phyloP scores from a whole-genome alignment of 2,888 invertebrate species.

The Heliconius ismenius region DNA sequence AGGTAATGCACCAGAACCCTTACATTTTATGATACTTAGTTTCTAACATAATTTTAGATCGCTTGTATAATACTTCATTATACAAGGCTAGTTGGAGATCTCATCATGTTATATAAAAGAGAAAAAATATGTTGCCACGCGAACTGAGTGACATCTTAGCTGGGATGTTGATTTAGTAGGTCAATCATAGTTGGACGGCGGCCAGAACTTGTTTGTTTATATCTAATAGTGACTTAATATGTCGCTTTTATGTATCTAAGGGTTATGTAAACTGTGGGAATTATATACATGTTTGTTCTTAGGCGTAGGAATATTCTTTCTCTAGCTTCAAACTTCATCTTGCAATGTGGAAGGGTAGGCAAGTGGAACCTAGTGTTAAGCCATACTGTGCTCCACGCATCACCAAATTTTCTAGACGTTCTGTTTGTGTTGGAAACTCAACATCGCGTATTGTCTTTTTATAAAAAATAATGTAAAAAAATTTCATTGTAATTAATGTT shows the following conservation, averaged over 20 bases:
- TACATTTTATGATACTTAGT: not conserved
- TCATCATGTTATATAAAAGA: constrained; percentile 23
- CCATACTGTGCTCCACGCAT: not conserved
- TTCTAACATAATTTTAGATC: constrained; percentile 13
- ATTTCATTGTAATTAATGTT: too few species aligned
- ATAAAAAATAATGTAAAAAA: too few species aligned
- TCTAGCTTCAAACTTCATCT: too few species aligned
- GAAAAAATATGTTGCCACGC: constrained; percentile 28
- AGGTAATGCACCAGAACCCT: not conserved
- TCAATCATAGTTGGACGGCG: constrained; percentile 30
- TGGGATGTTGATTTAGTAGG: constrained; percentile 30
- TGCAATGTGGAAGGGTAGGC: too few species aligned
- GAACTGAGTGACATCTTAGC: constrained; percentile 34
- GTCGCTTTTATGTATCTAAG: not conserved
- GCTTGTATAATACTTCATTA: constrained; percentile 18
- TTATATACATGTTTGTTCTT: too few species aligned
- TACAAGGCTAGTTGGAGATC: constrained; percentile 8
- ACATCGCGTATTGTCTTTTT: too few species aligned
- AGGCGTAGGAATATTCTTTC: too few species aligned
- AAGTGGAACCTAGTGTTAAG: not conserved
- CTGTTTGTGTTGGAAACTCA: too few species aligned
- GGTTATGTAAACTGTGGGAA: too few species aligned
- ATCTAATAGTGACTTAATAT: constrained; percentile 24
- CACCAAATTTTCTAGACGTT: not conserved
- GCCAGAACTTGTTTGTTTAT: constrained; percentile 35